These are phyloP conservation scores for Asarcornis scutulata DNA, from an alignment of 2,113 vertebrate species.

Conservation along the genomic window DNA sequence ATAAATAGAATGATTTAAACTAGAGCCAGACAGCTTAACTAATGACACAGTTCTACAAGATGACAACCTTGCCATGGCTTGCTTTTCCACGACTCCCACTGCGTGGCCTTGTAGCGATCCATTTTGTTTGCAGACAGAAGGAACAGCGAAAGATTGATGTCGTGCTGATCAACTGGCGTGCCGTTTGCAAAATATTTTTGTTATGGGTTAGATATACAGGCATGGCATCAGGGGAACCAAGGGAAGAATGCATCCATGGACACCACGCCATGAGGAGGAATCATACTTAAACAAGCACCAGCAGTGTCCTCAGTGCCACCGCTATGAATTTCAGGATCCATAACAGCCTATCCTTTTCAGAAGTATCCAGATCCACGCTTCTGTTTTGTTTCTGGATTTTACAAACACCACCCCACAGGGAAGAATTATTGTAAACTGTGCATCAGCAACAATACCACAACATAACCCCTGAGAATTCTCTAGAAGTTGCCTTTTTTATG, in stretches of 20 bases:
- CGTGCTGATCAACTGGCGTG: neutral
- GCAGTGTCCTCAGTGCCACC: neutral
- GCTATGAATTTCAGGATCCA: neutral
- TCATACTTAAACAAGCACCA: neutral
- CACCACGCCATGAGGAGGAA: neutral
- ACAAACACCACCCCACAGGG: fast-evolving
- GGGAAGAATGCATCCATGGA: neutral
- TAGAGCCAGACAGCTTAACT: neutral
- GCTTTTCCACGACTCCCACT: neutral
- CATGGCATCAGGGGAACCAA: fast-evolving
- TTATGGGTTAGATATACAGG: neutral
- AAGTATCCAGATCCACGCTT: neutral
- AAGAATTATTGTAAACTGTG: neutral
- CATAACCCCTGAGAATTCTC: neutral
- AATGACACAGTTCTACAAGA: neutral
- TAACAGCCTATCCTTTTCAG: neutral
- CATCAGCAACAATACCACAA: neutral
- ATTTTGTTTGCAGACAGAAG: neutral
- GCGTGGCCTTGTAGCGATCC: neutral
- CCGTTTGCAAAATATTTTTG: neutral
- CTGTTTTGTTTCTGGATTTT: neutral
- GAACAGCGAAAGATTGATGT: neutral
- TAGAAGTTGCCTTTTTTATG: neutral
- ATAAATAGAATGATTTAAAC: neutral
- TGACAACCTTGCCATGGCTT: fast-evolving